Evolutionary conservation across 2,113 vertebrate species (phyloP).

Genomic region (Hemichromis elongatus): DNA sequence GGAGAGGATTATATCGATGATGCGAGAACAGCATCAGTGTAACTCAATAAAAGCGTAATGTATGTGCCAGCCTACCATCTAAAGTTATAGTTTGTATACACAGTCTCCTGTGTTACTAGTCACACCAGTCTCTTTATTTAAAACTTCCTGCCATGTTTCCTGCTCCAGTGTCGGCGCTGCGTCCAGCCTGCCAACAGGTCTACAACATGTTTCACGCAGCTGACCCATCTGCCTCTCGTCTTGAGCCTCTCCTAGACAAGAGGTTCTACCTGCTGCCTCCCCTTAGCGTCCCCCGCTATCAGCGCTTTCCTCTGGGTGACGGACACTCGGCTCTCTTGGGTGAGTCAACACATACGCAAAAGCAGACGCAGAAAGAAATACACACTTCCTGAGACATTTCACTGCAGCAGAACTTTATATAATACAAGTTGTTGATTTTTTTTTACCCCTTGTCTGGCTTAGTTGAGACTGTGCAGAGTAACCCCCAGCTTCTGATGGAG

Average conservation of each 20-base stretch:
- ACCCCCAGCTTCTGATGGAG: conserved; percentile 90
- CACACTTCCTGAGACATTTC: not conserved
- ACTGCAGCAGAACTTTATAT: not conserved
- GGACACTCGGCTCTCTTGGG: conserved; percentile 88
- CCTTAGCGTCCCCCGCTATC: conserved; percentile 89
- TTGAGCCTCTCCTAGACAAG: conserved; percentile 92
- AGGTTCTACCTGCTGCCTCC: conserved; percentile 91
- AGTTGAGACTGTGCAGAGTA: conserved; percentile 95
- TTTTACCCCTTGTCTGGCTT: conserved; percentile 42
- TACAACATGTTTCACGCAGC: conserved; percentile 98
- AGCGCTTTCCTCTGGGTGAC: conserved; percentile 93
- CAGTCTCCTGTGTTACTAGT: not conserved
- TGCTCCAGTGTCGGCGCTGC: conserved; percentile 78
- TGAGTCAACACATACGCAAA: conserved; percentile 14
- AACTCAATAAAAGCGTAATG: not conserved
- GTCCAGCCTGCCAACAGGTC: conserved; percentile 94
- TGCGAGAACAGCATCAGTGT: not conserved
- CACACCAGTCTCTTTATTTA: not conserved
- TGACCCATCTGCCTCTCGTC: conserved; percentile 93
- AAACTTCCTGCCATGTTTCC: not conserved
- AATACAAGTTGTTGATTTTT: not conserved
- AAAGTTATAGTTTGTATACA: not conserved
- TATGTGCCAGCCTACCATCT: not conserved
- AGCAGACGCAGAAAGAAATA: not conserved
- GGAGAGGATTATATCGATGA: not conserved